Evolutionary conservation across 2,888 invertebrate species (phyloP).

Genomic region (Marronus borbonicus): DNA sequence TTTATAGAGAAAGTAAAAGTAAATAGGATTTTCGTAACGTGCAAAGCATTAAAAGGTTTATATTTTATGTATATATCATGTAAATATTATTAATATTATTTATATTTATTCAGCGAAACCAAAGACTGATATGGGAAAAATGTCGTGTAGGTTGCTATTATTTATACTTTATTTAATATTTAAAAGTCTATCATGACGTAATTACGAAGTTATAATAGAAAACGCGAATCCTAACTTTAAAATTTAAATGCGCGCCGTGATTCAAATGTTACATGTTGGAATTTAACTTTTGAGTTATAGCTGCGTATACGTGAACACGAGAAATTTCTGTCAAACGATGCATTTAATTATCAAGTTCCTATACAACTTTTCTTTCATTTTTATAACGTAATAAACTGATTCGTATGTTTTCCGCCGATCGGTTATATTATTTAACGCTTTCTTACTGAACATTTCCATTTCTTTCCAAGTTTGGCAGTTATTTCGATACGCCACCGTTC

Average conservation of each 20-base stretch:
- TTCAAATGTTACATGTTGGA: not conserved
- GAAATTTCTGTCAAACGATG: constrained; percentile 44
- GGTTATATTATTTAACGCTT: constrained; percentile 26
- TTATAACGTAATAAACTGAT: constrained; percentile 27
- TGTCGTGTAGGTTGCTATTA: constrained; percentile 55
- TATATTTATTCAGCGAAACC: constrained; percentile 59
- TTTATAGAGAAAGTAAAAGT: not conserved
- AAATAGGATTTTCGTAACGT: constrained; percentile 6
- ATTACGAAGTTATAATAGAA: not conserved
- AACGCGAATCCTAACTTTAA: not conserved
- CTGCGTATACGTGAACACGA: not conserved
- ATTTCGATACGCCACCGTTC: constrained; percentile 23
- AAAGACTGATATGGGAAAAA: constrained; percentile 58
- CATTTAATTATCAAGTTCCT: constrained; percentile 38
- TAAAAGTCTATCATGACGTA: constrained; percentile 23
- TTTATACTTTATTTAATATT: constrained; percentile 53
- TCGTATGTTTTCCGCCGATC: constrained; percentile 20
- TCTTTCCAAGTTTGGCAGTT: constrained; percentile 40
- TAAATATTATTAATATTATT: constrained; percentile 56
- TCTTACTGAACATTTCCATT: constrained; percentile 42
- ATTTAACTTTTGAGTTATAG: constrained; percentile 6
- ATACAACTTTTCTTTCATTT: constrained; percentile 25
- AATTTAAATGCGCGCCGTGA: not conserved
- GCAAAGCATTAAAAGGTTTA: constrained; percentile 33
- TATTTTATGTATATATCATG: constrained; percentile 54